A percentile compares a stretch with the other conserved stretches of the same genome.
Conservation (phyloP, 2,888 invertebrate genomes). For the Papilio gigon region DNA sequence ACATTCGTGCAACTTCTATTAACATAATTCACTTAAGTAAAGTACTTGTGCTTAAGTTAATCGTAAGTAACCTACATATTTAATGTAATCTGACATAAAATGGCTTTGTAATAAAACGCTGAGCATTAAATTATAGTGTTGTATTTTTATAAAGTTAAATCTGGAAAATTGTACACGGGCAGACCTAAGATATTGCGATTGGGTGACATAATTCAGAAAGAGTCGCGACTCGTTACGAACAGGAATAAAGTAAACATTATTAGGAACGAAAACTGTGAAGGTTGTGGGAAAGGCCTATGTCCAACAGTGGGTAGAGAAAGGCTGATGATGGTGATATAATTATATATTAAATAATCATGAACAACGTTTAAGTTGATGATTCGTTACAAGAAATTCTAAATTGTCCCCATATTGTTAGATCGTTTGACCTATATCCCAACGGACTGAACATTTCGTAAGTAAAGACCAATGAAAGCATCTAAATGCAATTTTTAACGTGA, state of each 20-base stretch:
- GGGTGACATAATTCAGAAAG: background rate
- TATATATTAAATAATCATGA: background rate
- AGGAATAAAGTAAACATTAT: no score
- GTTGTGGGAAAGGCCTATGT: no score
- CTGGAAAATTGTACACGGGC: no score
- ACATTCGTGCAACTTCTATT: background rate
- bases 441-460: constrained; percentile 52
- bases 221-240: no score
- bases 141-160: background rate
- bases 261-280: no score
- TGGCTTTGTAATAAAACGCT: constrained; percentile 2
- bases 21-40: constrained; percentile 4
- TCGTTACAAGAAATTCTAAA: constrained; percentile 14
- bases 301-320: no score
- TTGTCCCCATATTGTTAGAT: constrained; percentile 35
- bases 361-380: background rate
- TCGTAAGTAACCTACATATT: constrained; percentile 10
- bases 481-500: background rate
- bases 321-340: background rate
- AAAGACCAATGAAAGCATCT: constrained; percentile 3
- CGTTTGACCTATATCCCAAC: constrained; percentile 66
- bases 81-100: background rate
- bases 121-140: background rate
- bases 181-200: no score
- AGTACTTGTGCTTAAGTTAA: background rate